Evolutionary conservation across 2,888 invertebrate genomes (phyloP).

Genomic region (Plutella xylostella): DNA sequence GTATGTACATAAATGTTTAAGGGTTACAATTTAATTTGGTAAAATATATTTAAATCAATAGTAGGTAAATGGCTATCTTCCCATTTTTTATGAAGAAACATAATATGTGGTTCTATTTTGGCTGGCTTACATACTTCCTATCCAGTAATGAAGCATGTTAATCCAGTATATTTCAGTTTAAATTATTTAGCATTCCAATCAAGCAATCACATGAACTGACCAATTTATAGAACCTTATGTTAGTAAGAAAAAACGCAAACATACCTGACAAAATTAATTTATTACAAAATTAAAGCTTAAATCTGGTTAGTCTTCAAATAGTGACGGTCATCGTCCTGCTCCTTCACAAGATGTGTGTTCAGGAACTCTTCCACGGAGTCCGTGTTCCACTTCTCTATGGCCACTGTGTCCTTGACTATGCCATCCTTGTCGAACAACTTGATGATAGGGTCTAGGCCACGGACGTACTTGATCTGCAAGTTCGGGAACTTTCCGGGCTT

Average conservation of each 20-base stretch:
- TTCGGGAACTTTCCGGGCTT: slow-evolving; percentile 91
- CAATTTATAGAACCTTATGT: too few species aligned
- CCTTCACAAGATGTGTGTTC: slow-evolving; percentile 82
- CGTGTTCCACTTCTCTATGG: slow-evolving; percentile 99
- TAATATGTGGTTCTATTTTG: too few species aligned
- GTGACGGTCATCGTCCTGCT: slow-evolving; percentile 64
- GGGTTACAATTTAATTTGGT: too few species aligned
- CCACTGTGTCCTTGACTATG: slow-evolving; percentile 87
- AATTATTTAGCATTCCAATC: too few species aligned
- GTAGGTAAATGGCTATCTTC: too few species aligned
- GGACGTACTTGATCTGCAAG: slow-evolving; percentile 90
- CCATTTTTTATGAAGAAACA: too few species aligned
- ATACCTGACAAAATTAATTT: slow-evolving; percentile 3
- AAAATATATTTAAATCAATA: too few species aligned
- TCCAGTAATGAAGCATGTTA: too few species aligned
- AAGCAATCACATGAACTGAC: too few species aligned
- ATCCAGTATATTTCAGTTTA: too few species aligned
- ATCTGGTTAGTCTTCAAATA: slow-evolving; percentile 73
- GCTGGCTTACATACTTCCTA: too few species aligned
- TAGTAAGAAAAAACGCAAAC: neutral
- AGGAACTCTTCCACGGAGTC: slow-evolving; percentile 98
- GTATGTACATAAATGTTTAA: too few species aligned
- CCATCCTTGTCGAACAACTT: slow-evolving; percentile 88
- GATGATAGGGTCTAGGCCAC: slow-evolving; percentile 95
- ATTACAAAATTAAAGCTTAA: slow-evolving; percentile 25